A percentile compares a stretch with the other conserved stretches of the same genome.
phyloP scores from a whole-genome alignment of 2,113 vertebrate species.

The Stegostoma tigrinum region DNA sequence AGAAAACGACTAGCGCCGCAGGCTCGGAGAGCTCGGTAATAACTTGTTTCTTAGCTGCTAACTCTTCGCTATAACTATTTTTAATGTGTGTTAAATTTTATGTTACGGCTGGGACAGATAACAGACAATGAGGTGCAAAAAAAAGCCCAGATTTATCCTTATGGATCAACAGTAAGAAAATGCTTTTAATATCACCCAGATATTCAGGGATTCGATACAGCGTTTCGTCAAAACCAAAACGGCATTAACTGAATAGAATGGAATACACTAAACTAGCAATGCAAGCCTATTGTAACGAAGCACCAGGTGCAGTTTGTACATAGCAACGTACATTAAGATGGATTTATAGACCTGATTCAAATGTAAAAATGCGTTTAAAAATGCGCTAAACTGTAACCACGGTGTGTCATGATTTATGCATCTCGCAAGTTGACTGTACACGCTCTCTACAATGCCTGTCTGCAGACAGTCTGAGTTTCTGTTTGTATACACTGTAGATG shows the following conservation, averaged over 20 bases:
- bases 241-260: not conserved
- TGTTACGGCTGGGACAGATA: conserved; percentile 15
- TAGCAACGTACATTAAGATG: not conserved
- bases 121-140: conserved; percentile 25
- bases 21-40: not conserved
- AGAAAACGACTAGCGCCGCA: not conserved
- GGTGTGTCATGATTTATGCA: not conserved
- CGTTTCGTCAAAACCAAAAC: not conserved
- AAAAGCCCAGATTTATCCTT: conserved; percentile 11
- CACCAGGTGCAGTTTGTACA: not conserved
- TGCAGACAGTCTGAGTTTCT: not conserved
- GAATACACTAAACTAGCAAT: not conserved
- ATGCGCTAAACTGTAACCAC: not conserved
- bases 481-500: not conserved
- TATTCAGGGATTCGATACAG: conserved; percentile 14
- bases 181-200: not conserved
- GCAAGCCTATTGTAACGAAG: not conserved
- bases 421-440: not conserved
- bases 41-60: conserved; percentile 9
- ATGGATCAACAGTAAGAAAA: conserved; percentile 9
- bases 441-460: not conserved
- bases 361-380: not conserved
- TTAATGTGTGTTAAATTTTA: conserved; percentile 35
- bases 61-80: not conserved
- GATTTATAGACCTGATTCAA: not conserved